A percentile compares a stretch with the other conserved stretches of the same genome.
These are phyloP conservation scores for Bostrychus sinensis DNA, from an alignment of 2,113 vertebrate species.

Conservation along the genomic window DNA sequence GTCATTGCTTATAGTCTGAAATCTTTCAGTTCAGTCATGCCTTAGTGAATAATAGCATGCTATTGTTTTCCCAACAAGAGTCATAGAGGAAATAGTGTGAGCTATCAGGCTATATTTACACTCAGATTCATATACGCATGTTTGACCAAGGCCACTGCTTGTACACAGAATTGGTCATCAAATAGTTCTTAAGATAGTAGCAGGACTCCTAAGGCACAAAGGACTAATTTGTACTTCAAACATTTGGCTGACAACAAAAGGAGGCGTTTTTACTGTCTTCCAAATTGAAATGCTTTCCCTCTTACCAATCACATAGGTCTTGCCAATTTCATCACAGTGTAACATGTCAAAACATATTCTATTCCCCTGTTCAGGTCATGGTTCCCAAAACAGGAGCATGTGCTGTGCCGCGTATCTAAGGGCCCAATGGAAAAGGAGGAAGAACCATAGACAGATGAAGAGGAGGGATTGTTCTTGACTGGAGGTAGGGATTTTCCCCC, in stretches of 20 bases:
- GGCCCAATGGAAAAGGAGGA: constrained; percentile 17
- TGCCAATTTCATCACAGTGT: constrained; percentile 6
- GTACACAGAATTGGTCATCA: constrained; percentile 10
- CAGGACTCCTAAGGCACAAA: neutral
- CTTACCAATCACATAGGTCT: neutral
- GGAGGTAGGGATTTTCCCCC: constrained; percentile 71
- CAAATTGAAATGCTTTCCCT: neutral
- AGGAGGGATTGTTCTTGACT: constrained; percentile 44
- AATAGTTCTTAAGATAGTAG: constrained; percentile 20
- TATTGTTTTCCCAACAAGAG: constrained; percentile 74
- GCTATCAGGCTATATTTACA: constrained; percentile 70
- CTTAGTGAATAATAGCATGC: constrained; percentile 67
- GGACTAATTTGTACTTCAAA: neutral
- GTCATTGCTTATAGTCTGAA: constrained; percentile 9
- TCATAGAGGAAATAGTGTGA: constrained; percentile 67
- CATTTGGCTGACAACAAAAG: neutral
- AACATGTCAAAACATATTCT: constrained; percentile 24
- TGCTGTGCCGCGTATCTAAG: constrained; percentile 42
- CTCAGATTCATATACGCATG: constrained; percentile 56
- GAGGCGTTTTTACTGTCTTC: neutral
- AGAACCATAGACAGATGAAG: constrained; percentile 13
- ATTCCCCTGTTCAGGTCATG: constrained; percentile 16
- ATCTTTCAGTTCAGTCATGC: constrained; percentile 39
- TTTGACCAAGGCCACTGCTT: constrained; percentile 55
- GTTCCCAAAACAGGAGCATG: constrained; percentile 16